Conservation (phyloP, 2,797 vertebrate species). For the Chrosomus eos region DNA sequence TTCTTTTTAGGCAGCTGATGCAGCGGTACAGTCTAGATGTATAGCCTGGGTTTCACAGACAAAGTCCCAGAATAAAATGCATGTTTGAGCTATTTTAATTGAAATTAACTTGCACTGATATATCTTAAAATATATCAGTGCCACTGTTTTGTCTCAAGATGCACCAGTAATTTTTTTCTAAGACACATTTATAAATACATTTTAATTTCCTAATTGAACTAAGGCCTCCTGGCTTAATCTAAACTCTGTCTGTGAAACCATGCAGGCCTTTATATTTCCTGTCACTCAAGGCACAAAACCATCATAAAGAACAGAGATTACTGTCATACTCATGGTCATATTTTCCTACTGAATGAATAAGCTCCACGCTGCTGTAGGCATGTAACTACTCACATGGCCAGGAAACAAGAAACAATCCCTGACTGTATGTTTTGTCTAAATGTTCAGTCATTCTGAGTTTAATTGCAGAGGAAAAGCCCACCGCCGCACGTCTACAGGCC, state of each 20-base stretch:
- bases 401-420: constrained; percentile 76
- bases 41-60: not conserved
- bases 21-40: not conserved
- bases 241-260: not conserved
- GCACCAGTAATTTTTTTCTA: too few relatives aligned
- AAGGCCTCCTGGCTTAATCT: too few relatives aligned
- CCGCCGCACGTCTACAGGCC: constrained; percentile 50
- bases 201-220: too few relatives aligned
- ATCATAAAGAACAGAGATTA: constrained; percentile 4
- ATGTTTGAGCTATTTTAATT: too few relatives aligned
- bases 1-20: not conserved
- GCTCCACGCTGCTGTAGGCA: not conserved
- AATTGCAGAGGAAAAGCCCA: constrained; percentile 59
- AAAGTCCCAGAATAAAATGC: too few relatives aligned
- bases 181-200: too few relatives aligned
- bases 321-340: constrained; percentile 11
- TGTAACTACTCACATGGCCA: constrained; percentile 55
- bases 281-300: constrained; percentile 9
- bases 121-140: too few relatives aligned
- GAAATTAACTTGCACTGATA: too few relatives aligned
- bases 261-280: not conserved
- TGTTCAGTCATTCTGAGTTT: constrained; percentile 60
- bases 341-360: constrained; percentile 1
- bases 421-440: constrained; percentile 78
- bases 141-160: too few relatives aligned